A percentile compares a stretch with the other conserved stretches of the same genome.
phyloP scores from a whole-genome alignment of 2,113 vertebrate species.

The Actenoides lindsayi region DNA sequence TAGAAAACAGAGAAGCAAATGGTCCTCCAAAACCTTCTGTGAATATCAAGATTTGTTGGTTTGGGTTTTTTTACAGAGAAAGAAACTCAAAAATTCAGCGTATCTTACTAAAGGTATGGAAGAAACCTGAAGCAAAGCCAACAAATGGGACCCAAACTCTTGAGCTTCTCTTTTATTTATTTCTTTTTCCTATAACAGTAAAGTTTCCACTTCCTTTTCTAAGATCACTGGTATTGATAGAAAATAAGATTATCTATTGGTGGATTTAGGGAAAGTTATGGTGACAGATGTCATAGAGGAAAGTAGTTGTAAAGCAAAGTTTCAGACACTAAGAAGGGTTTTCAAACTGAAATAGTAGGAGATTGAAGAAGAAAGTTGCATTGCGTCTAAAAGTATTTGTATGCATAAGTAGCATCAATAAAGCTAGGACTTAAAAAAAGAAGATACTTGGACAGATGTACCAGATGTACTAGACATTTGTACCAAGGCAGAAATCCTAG shows the following conservation, averaged over 20 bases:
- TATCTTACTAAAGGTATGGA: neutral
- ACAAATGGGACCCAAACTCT: neutral
- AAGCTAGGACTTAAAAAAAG: neutral
- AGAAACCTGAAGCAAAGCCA: neutral
- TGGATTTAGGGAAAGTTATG: neutral
- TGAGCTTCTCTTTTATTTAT: neutral
- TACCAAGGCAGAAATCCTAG: neutral
- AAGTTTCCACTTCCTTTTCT: neutral
- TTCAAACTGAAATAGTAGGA: neutral
- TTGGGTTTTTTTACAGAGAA: neutral
- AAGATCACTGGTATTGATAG: neutral
- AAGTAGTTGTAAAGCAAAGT: neutral
- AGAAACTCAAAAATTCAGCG: neutral
- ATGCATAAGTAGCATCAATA: neutral
- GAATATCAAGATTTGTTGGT: neutral
- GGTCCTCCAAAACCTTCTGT: neutral
- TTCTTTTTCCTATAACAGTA: neutral
- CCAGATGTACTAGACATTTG: no score
- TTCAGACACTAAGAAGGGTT: neutral
- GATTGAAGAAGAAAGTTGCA: neutral
- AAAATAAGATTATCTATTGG: neutral
- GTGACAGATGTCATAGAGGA: neutral
- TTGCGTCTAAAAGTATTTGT: neutral
- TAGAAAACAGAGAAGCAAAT: neutral
- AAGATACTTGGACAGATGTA: neutral